Evolutionary conservation across 2,113 vertebrate genomes (phyloP).

Genomic region (Lycaon pictus): DNA sequence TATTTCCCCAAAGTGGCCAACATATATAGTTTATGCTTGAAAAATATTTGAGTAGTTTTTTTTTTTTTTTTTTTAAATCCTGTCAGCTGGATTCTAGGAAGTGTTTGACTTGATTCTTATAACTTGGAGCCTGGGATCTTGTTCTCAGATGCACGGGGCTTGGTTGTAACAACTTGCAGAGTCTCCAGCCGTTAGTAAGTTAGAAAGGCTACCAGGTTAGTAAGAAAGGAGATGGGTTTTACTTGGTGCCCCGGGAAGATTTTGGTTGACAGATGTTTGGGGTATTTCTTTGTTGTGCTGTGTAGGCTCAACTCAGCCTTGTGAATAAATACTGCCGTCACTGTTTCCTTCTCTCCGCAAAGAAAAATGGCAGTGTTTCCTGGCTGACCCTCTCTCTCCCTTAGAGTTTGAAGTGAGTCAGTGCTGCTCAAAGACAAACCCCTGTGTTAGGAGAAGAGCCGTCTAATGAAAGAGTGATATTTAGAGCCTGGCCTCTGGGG

Average conservation of each 20-base stretch:
- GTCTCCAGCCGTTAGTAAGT: neutral
- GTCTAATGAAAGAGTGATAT: neutral
- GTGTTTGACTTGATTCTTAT: neutral
- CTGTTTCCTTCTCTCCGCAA: neutral
- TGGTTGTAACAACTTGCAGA: neutral
- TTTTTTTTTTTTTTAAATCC: neutral
- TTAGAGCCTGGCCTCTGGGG: neutral
- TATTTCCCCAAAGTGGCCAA: conserved; percentile 44
- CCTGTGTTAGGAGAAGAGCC: neutral
- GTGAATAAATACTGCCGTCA: neutral
- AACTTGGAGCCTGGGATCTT: neutral
- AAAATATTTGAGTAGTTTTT: conserved; percentile 34
- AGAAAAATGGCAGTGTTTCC: conserved; percentile 10
- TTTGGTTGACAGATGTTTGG: neutral
- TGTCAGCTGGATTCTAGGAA: conserved; percentile 35
- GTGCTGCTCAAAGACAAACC: neutral
- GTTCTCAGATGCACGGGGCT: neutral
- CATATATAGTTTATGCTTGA: neutral
- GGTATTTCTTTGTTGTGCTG: neutral
- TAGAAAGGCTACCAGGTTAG: neutral
- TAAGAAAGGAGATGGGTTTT: neutral
- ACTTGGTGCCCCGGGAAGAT: neutral
- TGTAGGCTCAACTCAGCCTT: neutral
- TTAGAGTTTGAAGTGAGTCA: neutral
- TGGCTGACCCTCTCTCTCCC: neutral